Percentiles rank a stretch among this genome's conserved stretches.
Evolutionary conservation across 1,140 invertebrate species (phyloP).

Genomic region (Ips nitidus): DNA sequence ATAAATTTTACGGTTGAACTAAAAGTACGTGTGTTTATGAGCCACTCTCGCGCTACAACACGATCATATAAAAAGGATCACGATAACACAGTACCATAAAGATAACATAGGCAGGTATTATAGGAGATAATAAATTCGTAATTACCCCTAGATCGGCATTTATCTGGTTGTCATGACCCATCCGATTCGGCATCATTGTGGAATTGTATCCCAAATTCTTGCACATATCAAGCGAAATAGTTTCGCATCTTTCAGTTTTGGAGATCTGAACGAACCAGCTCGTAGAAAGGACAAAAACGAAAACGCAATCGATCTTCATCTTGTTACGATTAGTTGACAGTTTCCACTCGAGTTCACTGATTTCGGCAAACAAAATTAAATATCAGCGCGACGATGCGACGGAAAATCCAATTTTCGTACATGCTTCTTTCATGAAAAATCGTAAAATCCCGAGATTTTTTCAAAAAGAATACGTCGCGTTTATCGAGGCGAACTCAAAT

Average conservation of each 20-base stretch:
- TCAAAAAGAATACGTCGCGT: conserved; percentile 12
- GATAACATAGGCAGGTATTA: conserved; percentile 30
- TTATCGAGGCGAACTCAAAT: neutral
- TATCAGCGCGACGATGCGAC: neutral
- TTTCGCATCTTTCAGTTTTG: conserved; percentile 66
- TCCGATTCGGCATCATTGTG: conserved; percentile 84
- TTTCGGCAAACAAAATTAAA: conserved; percentile 7
- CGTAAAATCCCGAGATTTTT: conserved; percentile 5
- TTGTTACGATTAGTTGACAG: conserved; percentile 1
- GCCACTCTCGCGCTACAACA: conserved; percentile 10
- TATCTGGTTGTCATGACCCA: conserved; percentile 75
- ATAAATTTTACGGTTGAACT: conserved; percentile 18
- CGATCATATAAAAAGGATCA: conserved; percentile 33
- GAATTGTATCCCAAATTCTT: conserved; percentile 83
- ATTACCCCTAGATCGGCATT: conserved; percentile 37
- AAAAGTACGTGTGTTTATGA: too few species aligned
- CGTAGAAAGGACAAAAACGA: conserved; percentile 14
- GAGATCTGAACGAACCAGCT: conserved; percentile 1
- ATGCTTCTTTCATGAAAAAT: conserved; percentile 10
- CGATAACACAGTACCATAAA: conserved; percentile 37
- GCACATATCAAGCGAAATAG: conserved; percentile 77
- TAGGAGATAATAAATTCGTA: conserved; percentile 33
- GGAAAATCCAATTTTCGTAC: conserved; percentile 5
- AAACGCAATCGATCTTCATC: conserved; percentile 17
- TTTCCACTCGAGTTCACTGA: conserved; percentile 17